A percentile compares a stretch with the other conserved stretches of the same genome.
Evolutionary conservation across 2,797 vertebrate genomes (phyloP).

Genomic region (Typhlichthys subterraneus): DNA sequence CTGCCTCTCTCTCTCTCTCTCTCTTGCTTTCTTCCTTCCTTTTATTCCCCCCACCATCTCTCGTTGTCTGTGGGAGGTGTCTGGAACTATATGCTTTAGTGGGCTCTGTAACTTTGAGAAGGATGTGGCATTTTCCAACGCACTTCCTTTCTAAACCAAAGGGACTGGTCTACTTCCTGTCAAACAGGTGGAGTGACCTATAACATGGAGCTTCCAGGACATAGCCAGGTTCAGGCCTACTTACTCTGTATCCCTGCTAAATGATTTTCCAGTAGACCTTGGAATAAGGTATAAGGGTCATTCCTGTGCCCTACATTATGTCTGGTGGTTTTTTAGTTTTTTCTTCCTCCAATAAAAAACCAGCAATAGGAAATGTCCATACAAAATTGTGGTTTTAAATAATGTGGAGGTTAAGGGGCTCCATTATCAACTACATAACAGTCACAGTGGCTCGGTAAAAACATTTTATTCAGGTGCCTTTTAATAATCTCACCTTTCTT

Average conservation of each 20-base stretch:
- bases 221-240: slow-evolving; percentile 36
- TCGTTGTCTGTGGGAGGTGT: slow-evolving; percentile 40
- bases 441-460: slow-evolving; percentile 20
- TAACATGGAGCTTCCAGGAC: slow-evolving; percentile 35
- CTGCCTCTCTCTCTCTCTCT: slow-evolving; percentile 11
- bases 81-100: slow-evolving; percentile 52
- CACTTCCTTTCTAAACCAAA: slow-evolving; percentile 61
- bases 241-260: slow-evolving; percentile 26
- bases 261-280: slow-evolving; percentile 50
- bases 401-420: slow-evolving; percentile 47
- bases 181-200: slow-evolving; percentile 63
- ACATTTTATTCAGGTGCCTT: background rate
- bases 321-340: slow-evolving; percentile 28
- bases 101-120: slow-evolving; percentile 50
- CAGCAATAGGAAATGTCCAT: slow-evolving; percentile 34
- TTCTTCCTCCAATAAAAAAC: slow-evolving; percentile 18
- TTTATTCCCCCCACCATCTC: slow-evolving; percentile 3
- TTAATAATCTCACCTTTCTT: slow-evolving; percentile 7
- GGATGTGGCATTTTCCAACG: slow-evolving; percentile 60
- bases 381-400: slow-evolving; percentile 56
- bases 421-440: slow-evolving; percentile 57
- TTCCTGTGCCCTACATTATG: slow-evolving; percentile 34
- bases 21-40: background rate
- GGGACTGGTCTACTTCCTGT: slow-evolving; percentile 68
- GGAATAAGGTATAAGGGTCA: slow-evolving; percentile 36